These are phyloP conservation scores for Ornithoptera alexandrae DNA, from an alignment of 2,888 invertebrate genomes.

Conservation along the genomic window DNA sequence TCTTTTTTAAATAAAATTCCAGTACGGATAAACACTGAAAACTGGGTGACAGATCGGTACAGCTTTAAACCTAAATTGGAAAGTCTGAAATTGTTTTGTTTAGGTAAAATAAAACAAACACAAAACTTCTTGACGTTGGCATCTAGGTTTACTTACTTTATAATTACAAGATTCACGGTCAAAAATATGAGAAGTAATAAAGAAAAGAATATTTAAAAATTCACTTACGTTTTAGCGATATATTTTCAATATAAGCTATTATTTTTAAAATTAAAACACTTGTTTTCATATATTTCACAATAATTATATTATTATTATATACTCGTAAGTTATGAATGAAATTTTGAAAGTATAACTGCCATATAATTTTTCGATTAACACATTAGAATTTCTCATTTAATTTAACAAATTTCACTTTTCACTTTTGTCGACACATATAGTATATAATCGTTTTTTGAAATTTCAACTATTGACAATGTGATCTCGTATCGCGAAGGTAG, in stretches of 20 bases:
- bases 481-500: constrained; percentile 11
- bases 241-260: neutral
- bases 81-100: too few species aligned
- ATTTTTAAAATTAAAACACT: neutral
- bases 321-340: neutral
- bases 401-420: neutral
- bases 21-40: too few species aligned
- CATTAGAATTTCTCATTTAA: neutral
- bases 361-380: neutral
- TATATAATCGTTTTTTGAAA: constrained; percentile 1
- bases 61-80: too few species aligned
- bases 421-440: neutral
- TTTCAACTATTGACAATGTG: neutral
- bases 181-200: neutral
- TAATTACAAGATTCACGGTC: neutral
- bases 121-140: neutral
- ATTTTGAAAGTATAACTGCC: neutral
- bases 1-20: too few species aligned
- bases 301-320: neutral
- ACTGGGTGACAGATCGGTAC: too few species aligned
- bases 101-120: too few species aligned
- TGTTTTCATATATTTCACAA: neutral
- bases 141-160: neutral
- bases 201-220: neutral
- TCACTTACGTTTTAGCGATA: neutral